Conservation (phyloP, 2,797 vertebrate genomes). For the Pipistrellus pipistrellus region DNA sequence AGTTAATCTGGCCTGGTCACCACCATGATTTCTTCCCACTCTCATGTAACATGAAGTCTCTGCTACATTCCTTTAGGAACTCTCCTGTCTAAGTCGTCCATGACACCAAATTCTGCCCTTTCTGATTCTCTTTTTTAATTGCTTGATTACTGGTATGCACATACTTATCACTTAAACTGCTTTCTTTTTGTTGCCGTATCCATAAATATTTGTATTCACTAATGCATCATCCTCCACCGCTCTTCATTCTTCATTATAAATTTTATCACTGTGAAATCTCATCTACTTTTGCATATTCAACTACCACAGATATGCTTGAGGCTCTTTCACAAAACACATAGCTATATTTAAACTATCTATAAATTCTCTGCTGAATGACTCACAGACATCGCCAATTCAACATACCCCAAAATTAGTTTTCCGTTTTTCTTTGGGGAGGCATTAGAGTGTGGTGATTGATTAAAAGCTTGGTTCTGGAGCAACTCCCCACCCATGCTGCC, state of each 20-base stretch:
- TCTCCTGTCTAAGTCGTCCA: not conserved
- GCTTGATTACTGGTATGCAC: not conserved
- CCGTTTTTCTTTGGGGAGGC: not conserved
- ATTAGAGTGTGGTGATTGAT: not conserved
- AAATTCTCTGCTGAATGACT: not conserved
- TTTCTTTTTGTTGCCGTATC: not conserved
- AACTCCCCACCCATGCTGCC: not conserved
- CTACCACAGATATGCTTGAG: not conserved
- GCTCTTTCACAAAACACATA: not conserved
- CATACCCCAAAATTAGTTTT: not conserved
- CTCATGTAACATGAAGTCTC: not conserved
- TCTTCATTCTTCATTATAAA: not conserved
- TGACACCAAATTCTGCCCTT: not conserved
- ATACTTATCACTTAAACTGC: not conserved
- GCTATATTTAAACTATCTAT: not conserved
- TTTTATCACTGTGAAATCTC: not conserved
- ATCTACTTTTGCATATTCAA: not conserved
- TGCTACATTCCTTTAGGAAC: not conserved
- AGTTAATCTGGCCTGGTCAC: not conserved
- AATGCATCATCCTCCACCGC: not conserved
- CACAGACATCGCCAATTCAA: not conserved
- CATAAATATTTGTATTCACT: not conserved
- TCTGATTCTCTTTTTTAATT: not conserved
- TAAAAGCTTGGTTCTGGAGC: not conserved
- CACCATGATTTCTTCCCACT: not conserved